Evolutionary conservation across 1,140 invertebrate genomes (phyloP), one percentile per base, ranked within the genome.

Genomic region (Brachionus calyciflorus): DNA sequence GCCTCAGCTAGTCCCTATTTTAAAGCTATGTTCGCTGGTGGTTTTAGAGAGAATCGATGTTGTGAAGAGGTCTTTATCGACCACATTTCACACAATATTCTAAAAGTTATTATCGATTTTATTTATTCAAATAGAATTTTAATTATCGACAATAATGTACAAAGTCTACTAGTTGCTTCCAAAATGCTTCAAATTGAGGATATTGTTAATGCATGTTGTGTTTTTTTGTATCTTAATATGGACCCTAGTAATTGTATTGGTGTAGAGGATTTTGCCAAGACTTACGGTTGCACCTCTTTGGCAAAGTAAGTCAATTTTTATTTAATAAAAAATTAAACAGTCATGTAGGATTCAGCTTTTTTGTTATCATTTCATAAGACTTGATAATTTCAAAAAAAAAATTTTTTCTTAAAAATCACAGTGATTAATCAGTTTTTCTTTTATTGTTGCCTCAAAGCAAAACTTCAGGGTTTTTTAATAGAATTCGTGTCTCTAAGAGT

Each of bases 241-340:
- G 92, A 94, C 83, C 92, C 93, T n/a, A 91, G 90, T 76, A 95
- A 95, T 85, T 93, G 92, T 21, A 93, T 95, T 75, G 93, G 93
- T 51, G 94, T 95, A 80, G 91, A 91, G 12, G 91, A 91, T 85
- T 95, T 94, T 85, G 92, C 92, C 0, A 91, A 93, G 82, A 92
- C 93, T 81, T 92, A 94, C 82, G 91, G 92, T 26, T 95, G 93
- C 82, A 87, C 88, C 21, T 90, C 91, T 44, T 87, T 96, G 41
- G 90, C 91, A 4, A 55, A 46, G 44, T 44, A 44, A 85, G 92
- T 92, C 1, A 91, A 92, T 83, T 89, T 91, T 79, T 96, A 92
- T 82, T 94, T 96, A 70, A 90, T 93, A 81, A 89, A 92, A 79
- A 90, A 94, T 86, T 96, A 95, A n/a, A n/a, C n/a, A n/a, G n/a